Percentiles rank a stretch among this genome's conserved stretches.
These are phyloP conservation scores for Brienomyrus brachyistius DNA, from an alignment of 2,113 vertebrate genomes.

Conservation along the genomic window DNA sequence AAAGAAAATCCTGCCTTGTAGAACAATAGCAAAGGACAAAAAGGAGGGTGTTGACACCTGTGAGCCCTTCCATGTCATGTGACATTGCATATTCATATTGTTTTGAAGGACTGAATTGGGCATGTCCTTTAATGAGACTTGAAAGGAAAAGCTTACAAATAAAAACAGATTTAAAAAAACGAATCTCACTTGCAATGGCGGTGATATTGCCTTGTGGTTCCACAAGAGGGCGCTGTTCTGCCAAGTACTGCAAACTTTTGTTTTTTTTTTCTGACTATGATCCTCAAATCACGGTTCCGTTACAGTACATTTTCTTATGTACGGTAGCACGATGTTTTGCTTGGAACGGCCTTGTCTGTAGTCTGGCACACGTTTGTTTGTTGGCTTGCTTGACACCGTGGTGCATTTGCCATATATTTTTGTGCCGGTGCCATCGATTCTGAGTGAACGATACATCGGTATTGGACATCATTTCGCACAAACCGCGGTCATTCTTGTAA, in stretches of 20 bases:
- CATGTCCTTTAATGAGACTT: not conserved
- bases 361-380: slow-evolving; percentile 18
- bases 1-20: not conserved
- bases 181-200: not conserved
- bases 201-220: not conserved
- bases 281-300: not conserved
- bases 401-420: slow-evolving; percentile 30
- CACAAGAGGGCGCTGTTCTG: slow-evolving; percentile 58
- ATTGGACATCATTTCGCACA: slow-evolving; percentile 37
- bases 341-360: not conserved
- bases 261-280: not conserved
- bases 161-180: not conserved
- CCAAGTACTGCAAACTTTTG: slow-evolving; percentile 10
- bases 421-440: not conserved
- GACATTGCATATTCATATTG: slow-evolving; percentile 1
- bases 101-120: slow-evolving; percentile 9
- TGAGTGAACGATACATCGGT: not conserved
- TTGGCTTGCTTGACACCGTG: slow-evolving; percentile 32
- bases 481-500: slow-evolving; percentile 29
- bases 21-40: not conserved
- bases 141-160: not conserved
- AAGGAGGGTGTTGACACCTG: not conserved
- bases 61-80: not conserved
- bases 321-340: not conserved
- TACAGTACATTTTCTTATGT: not conserved